phyloP scores from a whole-genome alignment of 2,888 invertebrate species.

The Odontothrips loti region DNA sequence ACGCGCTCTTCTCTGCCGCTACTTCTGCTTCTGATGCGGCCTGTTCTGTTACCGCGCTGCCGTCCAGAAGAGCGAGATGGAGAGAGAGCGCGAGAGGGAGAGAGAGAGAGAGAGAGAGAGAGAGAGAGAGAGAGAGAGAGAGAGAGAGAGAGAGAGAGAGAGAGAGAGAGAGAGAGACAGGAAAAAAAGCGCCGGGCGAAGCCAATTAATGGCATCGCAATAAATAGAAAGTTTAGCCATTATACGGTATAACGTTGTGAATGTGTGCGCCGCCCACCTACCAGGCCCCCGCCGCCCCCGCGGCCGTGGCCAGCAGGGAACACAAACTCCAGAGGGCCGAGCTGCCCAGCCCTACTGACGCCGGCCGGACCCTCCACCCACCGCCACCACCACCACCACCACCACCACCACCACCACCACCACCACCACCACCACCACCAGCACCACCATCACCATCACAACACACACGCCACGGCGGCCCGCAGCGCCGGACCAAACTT shows the following conservation, averaged over 20 bases:
- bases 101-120: conserved; percentile 4
- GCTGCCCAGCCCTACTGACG: not conserved
- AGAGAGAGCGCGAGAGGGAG: not conserved
- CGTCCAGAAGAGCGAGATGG: not conserved
- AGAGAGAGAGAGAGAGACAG: not conserved
- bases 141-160: not conserved
- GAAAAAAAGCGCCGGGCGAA: not conserved
- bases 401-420: too few species aligned
- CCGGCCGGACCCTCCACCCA: not conserved
- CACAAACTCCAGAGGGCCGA: not conserved
- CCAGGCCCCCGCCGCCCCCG: not conserved
- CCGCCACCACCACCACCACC: not conserved
- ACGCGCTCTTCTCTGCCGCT: too few species aligned
- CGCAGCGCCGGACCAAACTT: too few species aligned
- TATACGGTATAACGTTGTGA: conserved; percentile 14
- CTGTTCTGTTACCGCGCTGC: not conserved
- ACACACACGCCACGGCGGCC: too few species aligned
- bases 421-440: too few species aligned
- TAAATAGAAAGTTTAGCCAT: conserved; percentile 24
- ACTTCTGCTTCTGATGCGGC: not conserved
- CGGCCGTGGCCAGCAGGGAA: not conserved
- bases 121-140: not conserved
- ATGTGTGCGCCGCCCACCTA: not conserved
- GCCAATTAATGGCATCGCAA: conserved; percentile 22
- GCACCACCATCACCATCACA: too few species aligned